Evolutionary conservation across 2,888 invertebrate genomes (phyloP).

Genomic region (Barypeithes pellucidus): DNA sequence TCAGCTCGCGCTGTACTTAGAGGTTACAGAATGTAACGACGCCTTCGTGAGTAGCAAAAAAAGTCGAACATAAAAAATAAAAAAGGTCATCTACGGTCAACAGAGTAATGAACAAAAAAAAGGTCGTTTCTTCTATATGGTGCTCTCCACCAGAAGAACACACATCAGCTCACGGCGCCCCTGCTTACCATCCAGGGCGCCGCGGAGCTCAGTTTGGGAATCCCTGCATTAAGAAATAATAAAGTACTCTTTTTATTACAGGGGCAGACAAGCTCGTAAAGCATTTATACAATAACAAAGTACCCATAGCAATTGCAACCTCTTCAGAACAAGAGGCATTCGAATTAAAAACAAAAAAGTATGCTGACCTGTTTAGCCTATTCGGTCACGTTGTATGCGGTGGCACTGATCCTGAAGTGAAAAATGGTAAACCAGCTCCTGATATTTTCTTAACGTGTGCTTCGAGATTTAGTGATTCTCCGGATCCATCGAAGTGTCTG

Average conservation of each 20-base stretch:
- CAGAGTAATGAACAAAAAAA: too few species aligned
- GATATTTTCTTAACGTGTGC: constrained; percentile 83
- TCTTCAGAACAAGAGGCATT: constrained; percentile 85
- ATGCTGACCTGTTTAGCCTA: constrained; percentile 78
- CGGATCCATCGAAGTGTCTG: constrained; percentile 79
- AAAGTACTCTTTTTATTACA: constrained; percentile 70
- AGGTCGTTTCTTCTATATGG: too few species aligned
- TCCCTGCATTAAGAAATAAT: too few species aligned
- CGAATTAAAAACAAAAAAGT: constrained; percentile 77
- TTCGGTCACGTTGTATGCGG: constrained; percentile 88
- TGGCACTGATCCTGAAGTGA: constrained; percentile 87
- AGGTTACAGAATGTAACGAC: too few species aligned
- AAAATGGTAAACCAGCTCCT: constrained; percentile 90
- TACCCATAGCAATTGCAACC: constrained; percentile 91
- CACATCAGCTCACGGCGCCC: too few species aligned
- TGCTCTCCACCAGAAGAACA: too few species aligned
- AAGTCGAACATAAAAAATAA: too few species aligned
- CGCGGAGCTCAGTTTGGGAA: too few species aligned
- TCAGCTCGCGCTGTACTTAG: too few species aligned
- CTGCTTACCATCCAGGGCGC: too few species aligned
- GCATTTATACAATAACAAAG: constrained; percentile 81
- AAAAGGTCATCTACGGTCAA: too few species aligned
- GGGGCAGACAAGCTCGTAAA: constrained; percentile 85
- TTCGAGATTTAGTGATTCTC: constrained; percentile 79
- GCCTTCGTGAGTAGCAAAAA: too few species aligned